Evolutionary conservation across 2,888 invertebrate species (phyloP).

Genomic region (Eupithecia vulgata): DNA sequence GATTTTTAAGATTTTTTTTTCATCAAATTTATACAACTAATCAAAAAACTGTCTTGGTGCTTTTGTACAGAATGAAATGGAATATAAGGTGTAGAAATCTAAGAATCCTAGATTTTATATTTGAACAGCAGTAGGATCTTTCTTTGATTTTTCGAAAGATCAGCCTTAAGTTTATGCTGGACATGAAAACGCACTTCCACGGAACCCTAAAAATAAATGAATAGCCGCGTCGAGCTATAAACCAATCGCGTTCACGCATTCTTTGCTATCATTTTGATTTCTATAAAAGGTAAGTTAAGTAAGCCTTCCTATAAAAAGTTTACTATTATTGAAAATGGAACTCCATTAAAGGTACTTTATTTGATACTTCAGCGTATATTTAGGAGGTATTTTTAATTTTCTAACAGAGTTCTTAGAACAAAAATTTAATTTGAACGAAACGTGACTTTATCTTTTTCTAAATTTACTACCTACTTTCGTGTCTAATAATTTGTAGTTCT

Average conservation of each 20-base stretch:
- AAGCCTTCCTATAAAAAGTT: neutral
- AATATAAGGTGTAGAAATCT: no score
- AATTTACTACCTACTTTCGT: neutral
- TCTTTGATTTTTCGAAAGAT: no score
- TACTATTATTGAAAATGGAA: neutral
- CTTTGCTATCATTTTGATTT: slow-evolving; percentile 62
- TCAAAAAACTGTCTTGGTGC: no score
- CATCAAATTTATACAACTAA: no score
- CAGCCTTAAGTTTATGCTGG: no score
- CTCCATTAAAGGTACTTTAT: neutral
- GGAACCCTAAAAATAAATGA: slow-evolving; percentile 60
- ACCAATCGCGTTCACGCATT: slow-evolving; percentile 55
- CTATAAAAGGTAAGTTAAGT: slow-evolving; percentile 32
- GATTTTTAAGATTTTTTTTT: no score
- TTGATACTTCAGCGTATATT: neutral
- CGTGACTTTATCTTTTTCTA: neutral
- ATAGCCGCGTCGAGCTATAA: slow-evolving; percentile 54
- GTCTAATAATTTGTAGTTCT: neutral
- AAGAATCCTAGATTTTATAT: no score
- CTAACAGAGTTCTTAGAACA: neutral
- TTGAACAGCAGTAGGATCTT: no score
- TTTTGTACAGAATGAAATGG: no score
- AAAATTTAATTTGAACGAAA: neutral
- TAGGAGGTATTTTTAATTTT: neutral
- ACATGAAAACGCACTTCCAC: neutral